These are phyloP conservation scores for Gasterosteus nipponicus DNA, from an alignment of 2,113 vertebrate genomes.

Conservation along the genomic window DNA sequence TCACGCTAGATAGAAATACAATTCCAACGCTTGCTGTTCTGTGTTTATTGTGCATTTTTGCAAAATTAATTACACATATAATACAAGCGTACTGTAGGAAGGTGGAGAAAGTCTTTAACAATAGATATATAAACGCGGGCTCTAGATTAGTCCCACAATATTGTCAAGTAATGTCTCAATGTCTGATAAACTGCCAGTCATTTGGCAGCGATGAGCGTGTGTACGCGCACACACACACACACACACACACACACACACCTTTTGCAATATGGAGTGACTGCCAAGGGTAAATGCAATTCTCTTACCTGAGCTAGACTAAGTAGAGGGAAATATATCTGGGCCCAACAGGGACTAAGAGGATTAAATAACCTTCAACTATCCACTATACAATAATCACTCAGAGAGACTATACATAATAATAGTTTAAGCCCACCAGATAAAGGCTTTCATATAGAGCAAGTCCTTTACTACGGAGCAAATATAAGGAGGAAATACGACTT, in stretches of 20 bases:
- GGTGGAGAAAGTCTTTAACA: background rate
- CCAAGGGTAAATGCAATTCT: slow-evolving; percentile 43
- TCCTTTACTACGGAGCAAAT: slow-evolving; percentile 11
- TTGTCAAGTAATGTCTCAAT: slow-evolving; percentile 27
- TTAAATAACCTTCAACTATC: slow-evolving; percentile 65
- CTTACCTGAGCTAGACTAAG: slow-evolving; percentile 49
- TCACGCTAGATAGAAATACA: too few relatives aligned
- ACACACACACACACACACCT: slow-evolving; percentile 16
- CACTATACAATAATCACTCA: slow-evolving; percentile 49
- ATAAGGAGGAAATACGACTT: slow-evolving; percentile 12
- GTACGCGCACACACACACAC: background rate
- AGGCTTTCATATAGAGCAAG: slow-evolving; percentile 23
- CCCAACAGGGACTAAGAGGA: slow-evolving; percentile 50
- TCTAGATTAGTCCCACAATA: background rate
- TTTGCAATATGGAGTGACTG: slow-evolving; percentile 28
- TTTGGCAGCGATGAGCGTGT: slow-evolving; percentile 30
- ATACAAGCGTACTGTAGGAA: background rate
- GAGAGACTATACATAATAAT: slow-evolving; percentile 46
- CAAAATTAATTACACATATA: background rate
- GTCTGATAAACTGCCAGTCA: slow-evolving; percentile 34
- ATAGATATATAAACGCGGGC: background rate
- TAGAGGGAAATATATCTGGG: slow-evolving; percentile 37
- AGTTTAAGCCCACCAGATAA: slow-evolving; percentile 34
- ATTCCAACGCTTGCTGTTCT: background rate
- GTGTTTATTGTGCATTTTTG: background rate